Base-by-base conservation (phyloP, 2,797 vertebrate genomes). In the Dallia pectoralis region DNA sequence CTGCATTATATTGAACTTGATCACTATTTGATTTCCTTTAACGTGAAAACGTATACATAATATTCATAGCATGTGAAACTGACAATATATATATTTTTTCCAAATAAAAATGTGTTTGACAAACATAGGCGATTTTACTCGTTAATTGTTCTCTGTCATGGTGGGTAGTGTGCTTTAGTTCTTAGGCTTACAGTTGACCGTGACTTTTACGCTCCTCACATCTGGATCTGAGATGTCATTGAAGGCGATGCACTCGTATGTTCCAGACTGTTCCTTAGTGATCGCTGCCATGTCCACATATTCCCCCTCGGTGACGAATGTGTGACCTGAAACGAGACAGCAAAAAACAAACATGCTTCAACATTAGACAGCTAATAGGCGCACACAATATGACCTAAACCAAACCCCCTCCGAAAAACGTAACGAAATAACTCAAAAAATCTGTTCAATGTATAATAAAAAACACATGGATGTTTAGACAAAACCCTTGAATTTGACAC, bases 221-320 rank as follows among this genome's bases (percentile, higher is more conserved):
- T 98, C 97, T 0, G 97, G 93, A 1, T 89, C 88, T 0, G 95
- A 96, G 27, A 99, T 96, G 0, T 98, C 97, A 0, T 99, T 98
- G 68, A 95, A 92, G 0, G 97, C 95, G 0, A 95, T 96, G 92
- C 97, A 99, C 69, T 99, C 97, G 0, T 98, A 99, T 0, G 95
- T 93, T 44, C 97, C 97, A 0, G 97, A 97, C 86, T 98, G 96
- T 75, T 99, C 96, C 85, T 96, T 96, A 16, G 96, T 97, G 90
- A 99, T 93, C 77, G 91, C 93, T 0, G 90, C 94, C 91, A 99
- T 95, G 83, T 97, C 95, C 91, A 99, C 87, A 79, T 97, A 95
- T 76, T 99, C 97, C 0, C 97, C 97, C 61, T 97, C 97, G 0
- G 92, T 97, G 73, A 95, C 89, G 70, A 98, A 96, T 77, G 89